Percentiles rank a stretch among this genome's conserved stretches.
phyloP scores from a whole-genome alignment of 37 sponge, comb jelly and placozoan species.

The Tethya wilhelma region DNA sequence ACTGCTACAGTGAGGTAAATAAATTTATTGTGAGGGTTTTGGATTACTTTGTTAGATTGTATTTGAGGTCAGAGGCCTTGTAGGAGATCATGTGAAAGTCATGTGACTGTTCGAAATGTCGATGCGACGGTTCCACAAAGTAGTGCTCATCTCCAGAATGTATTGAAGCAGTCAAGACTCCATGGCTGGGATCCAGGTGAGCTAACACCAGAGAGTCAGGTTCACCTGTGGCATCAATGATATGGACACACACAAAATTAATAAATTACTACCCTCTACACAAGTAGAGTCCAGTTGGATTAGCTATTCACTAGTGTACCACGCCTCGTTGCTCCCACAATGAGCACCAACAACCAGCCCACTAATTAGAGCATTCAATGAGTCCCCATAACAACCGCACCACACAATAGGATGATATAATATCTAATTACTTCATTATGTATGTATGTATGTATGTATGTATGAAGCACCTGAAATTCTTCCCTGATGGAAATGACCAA shows the following conservation, averaged over 20 bases:
- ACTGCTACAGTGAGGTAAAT: too few relatives aligned
- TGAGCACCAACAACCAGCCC: too few relatives aligned
- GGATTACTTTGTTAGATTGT: conserved; percentile 21
- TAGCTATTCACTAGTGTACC: background rate
- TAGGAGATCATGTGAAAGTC: conserved; percentile 82
- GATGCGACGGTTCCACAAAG: conserved; percentile 56
- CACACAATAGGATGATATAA: too few relatives aligned
- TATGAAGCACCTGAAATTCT: conserved; percentile 11
- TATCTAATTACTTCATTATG: too few relatives aligned
- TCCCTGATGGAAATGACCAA: conserved; percentile 31
- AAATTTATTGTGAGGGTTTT: background rate
- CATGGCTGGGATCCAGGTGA: conserved; percentile 37
- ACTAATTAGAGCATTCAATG: too few relatives aligned
- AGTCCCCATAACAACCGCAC: too few relatives aligned
- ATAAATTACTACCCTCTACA: too few relatives aligned
- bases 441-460: conserved; percentile 1
- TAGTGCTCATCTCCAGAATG: conserved; percentile 14
- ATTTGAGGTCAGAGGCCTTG: conserved; percentile 45
- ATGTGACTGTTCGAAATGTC: conserved; percentile 63
- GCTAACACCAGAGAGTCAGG: conserved; percentile 34
- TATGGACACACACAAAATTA: background rate
- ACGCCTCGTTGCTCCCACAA: background rate
- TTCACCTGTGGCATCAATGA: conserved; percentile 37
- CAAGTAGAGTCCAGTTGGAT: too few relatives aligned
- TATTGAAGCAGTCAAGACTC: conserved; percentile 59